Percentiles rank a stretch among this genome's conserved stretches.
phyloP scores from a whole-genome alignment of 1,140 invertebrate species.

The Daktulosphaira vitifoliae region DNA sequence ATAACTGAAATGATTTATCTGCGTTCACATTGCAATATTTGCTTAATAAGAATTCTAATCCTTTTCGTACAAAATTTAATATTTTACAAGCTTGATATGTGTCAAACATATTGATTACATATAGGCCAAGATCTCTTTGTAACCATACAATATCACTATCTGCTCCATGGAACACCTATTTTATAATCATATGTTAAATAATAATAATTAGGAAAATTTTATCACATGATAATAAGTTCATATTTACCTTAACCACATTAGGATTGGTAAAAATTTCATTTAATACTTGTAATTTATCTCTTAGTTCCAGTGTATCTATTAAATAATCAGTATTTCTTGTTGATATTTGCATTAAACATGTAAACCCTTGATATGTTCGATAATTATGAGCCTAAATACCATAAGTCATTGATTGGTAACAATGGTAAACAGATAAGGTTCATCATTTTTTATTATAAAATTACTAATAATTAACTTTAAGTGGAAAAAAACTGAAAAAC shows the following conservation, averaged over 20 bases:
- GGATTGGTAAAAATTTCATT: slow-evolving; percentile 91
- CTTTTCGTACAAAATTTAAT: slow-evolving; percentile 61
- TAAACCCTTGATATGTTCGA: slow-evolving; percentile 72
- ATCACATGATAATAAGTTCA: no score
- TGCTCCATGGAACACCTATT: slow-evolving; percentile 88
- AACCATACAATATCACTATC: slow-evolving; percentile 84
- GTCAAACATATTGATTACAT: slow-evolving; percentile 96
- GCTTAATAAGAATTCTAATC: slow-evolving; percentile 69
- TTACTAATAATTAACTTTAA: not conserved
- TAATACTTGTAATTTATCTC: slow-evolving; percentile 70
- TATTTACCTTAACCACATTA: slow-evolving; percentile 76
- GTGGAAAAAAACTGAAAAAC: slow-evolving; percentile 16
- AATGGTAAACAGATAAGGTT: not conserved
- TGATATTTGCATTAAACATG: slow-evolving; percentile 92
- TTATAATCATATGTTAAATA: not conserved
- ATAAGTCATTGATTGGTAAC: no score
- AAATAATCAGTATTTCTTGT: slow-evolving; percentile 79
- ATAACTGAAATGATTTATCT: slow-evolving; percentile 86
- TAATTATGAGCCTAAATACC: slow-evolving; percentile 71
- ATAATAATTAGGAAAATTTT: no score
- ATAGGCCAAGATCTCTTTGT: slow-evolving; percentile 89
- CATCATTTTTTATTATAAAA: not conserved
- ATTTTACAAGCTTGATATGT: slow-evolving; percentile 78
- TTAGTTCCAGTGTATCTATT: slow-evolving; percentile 74
- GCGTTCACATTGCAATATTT: slow-evolving; percentile 68